Evolutionary conservation across 2,113 vertebrate species (phyloP), one percentile per base, ranked within the genome.

Genomic region (Archocentrus centrarchus): DNA sequence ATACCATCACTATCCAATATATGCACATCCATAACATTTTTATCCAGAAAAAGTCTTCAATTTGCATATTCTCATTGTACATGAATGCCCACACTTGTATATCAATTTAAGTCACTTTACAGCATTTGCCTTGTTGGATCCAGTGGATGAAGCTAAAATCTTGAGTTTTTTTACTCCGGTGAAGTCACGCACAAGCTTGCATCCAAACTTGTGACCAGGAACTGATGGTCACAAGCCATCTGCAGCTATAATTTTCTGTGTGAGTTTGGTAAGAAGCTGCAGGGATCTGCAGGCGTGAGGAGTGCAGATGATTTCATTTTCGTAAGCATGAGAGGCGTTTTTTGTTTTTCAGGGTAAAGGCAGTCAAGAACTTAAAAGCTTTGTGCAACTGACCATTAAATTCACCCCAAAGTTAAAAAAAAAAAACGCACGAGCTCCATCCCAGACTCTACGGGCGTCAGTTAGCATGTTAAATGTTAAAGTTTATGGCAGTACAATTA

Each of bases 161-260:
- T 8, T 73, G n/a, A 20, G 37, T 30, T 7, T 30, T 47, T 58
- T 64, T 11, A n/a, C 7, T 0, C 35, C 13, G 1, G 44, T 9
- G 70, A 57, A 20, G 5, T n/a, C 13, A 4, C 22, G 37, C 11
- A 44, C 41, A n/a, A 66, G 53, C 63, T 44, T 5, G 2, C 6
- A 27, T n/a, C 32, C 22, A 82, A 57, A 79, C 83, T 68, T 81
- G 86, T 88, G 86, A 86, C 32, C 3, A 0, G 44, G 77, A 64
- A 57, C 64, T 73, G 68, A 44, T 24, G 24, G 60, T 90, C 83
- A 88, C 83, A 68, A 83, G 86, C 63, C 44, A n/a, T 66, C 22
- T 44, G 30, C 24, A 77, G 53, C 57, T 30, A 11, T 22, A 22
- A n/a, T 50, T 80, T 11, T n/a, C 11, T 53, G 5, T 57, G 50